Evolutionary conservation across 2,888 invertebrate genomes (phyloP).

Genomic region (Lycophotia porphyrea): DNA sequence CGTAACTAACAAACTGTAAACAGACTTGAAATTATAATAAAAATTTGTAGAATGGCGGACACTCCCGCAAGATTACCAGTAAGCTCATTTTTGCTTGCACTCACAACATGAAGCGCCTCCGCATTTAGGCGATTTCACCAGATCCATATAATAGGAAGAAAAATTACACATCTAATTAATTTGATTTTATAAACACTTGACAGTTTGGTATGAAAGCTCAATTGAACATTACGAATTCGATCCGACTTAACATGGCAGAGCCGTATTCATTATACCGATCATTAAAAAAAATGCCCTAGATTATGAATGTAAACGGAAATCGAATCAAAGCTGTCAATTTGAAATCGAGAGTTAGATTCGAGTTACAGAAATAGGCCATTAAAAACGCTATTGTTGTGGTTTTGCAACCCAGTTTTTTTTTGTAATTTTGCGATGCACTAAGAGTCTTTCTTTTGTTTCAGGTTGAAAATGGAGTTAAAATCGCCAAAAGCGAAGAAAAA

Average conservation of each 20-base stretch:
- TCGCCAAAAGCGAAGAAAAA: conserved; percentile 87
- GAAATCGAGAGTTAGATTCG: neutral
- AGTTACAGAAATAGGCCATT: neutral
- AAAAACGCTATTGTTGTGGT: neutral
- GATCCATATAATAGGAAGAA: neutral
- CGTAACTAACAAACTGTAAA: neutral
- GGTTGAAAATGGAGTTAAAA: conserved; percentile 85
- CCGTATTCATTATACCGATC: neutral
- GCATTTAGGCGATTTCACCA: too few species aligned
- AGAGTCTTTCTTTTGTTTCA: conserved; percentile 70
- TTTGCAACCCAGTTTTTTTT: neutral
- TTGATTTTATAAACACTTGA: neutral
- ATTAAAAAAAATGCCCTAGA: neutral
- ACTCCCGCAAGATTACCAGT: too few species aligned
- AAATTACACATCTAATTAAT: neutral
- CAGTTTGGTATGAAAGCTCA: neutral
- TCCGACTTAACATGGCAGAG: neutral
- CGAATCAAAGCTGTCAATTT: neutral
- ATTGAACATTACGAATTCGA: neutral
- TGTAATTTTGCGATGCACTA: neutral
- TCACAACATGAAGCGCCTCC: too few species aligned
- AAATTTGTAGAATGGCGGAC: too few species aligned
- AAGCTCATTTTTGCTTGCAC: too few species aligned
- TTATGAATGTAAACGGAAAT: neutral
- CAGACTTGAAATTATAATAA: neutral